These are phyloP conservation scores for Linnaemya vulpina DNA, from an alignment of 2,888 invertebrate species.

Conservation along the genomic window DNA sequence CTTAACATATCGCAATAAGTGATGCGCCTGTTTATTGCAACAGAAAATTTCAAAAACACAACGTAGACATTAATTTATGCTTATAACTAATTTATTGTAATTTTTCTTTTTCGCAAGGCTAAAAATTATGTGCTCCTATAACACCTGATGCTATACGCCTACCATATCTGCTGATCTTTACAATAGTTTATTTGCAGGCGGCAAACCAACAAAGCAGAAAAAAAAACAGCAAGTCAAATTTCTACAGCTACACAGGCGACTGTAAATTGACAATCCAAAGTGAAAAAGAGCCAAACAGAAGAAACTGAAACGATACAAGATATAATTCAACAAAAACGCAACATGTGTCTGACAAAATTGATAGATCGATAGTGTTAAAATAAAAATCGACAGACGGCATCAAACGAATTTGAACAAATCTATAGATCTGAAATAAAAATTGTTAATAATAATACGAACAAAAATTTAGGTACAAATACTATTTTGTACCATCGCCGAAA, in stretches of 20 bases:
- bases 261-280: conserved; percentile 56
- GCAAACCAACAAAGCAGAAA: conserved; percentile 35
- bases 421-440: neutral
- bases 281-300: conserved; percentile 31
- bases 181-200: conserved; percentile 36
- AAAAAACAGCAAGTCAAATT: conserved; percentile 37
- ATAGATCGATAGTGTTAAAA: conserved; percentile 56
- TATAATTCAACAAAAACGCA: conserved; percentile 40
- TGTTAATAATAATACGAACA: conserved; percentile 33
- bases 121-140: conserved; percentile 8
- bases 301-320: conserved; percentile 22
- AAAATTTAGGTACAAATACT: neutral
- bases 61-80: neutral
- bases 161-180: conserved; percentile 50
- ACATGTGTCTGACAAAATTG: conserved; percentile 58
- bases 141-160: conserved; percentile 60
- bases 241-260: conserved; percentile 15
- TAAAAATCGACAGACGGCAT: neutral
- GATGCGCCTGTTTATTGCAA: neutral
- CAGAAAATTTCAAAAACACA: neutral
- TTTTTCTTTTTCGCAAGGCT: neutral
- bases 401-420: neutral
- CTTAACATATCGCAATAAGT: too few relatives aligned
- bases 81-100: conserved; percentile 12
- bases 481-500: neutral